Percentiles rank a stretch among this genome's conserved stretches.
These are phyloP conservation scores for Tragelaphus strepsiceros DNA, from an alignment of 2,113 vertebrate genomes.

Conservation along the genomic window DNA sequence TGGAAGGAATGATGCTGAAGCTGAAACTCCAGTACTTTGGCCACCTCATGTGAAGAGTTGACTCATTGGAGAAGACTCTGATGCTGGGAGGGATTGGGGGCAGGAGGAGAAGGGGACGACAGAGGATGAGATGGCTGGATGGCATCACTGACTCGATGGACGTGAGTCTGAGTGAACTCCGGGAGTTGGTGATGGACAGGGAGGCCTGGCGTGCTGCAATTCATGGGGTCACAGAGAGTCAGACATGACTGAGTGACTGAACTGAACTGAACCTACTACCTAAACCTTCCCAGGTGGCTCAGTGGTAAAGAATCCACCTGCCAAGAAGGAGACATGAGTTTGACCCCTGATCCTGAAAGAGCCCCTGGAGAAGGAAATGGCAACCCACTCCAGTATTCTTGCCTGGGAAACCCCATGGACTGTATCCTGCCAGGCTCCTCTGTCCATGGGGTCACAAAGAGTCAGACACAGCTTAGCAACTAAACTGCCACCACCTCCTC, in stretches of 20 bases:
- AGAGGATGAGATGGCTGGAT: no score
- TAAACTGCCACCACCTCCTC: neutral
- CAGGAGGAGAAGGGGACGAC: no score
- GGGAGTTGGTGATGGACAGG: no score
- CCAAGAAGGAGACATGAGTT: neutral
- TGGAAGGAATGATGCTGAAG: no score
- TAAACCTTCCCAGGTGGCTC: neutral
- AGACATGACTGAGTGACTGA: rapidly evolving
- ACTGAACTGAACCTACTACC: no score
- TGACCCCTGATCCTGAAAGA: neutral
- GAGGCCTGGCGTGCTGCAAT: rapidly evolving
- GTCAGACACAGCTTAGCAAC: neutral
- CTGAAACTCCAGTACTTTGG: no score
- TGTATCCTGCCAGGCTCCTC: rapidly evolving
- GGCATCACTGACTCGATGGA: rapidly evolving
- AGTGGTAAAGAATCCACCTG: neutral
- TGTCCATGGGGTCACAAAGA: neutral
- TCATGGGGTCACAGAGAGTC: no score
- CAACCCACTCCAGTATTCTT: neutral
- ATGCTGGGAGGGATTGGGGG: no score
- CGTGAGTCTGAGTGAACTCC: no score
- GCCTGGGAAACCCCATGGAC: neutral
- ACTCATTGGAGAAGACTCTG: no score
- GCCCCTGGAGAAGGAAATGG: neutral
- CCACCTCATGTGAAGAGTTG: no score